These are phyloP conservation scores for Periplaneta americana DNA, from an alignment of 1,140 invertebrate species.

Conservation along the genomic window DNA sequence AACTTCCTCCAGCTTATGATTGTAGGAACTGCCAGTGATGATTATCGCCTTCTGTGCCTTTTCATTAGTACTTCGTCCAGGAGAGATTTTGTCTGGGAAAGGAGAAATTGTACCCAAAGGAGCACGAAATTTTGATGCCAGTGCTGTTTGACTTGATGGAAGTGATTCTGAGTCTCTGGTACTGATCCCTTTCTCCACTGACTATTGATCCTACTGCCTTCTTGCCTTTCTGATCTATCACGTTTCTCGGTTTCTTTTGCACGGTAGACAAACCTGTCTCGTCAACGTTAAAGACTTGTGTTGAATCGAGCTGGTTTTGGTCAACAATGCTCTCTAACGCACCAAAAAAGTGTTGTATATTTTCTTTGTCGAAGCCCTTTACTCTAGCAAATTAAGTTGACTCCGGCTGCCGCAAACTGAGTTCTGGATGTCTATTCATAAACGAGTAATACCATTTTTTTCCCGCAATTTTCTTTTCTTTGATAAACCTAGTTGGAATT, in stretches of 20 bases:
- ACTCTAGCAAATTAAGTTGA: constrained; percentile 34
- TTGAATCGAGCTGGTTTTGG: constrained; percentile 27
- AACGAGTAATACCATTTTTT: constrained; percentile 38
- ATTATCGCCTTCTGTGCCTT: too few relatives aligned
- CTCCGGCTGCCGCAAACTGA: constrained; percentile 36
- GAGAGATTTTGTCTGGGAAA: too few relatives aligned
- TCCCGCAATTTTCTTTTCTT: constrained; percentile 31
- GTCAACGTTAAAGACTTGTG: constrained; percentile 38
- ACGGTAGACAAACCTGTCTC: constrained; percentile 28
- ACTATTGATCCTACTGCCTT: constrained; percentile 35
- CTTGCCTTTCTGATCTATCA: constrained; percentile 32
- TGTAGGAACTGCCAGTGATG: too few relatives aligned
- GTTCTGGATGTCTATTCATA: too few relatives aligned
- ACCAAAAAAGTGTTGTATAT: constrained; percentile 30
- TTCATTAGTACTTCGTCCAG: too few relatives aligned
- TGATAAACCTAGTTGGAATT: constrained; percentile 29
- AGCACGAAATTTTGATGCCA: too few relatives aligned
- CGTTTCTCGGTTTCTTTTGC: too few relatives aligned
- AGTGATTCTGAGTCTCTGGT: too few relatives aligned
- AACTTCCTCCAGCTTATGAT: too few relatives aligned
- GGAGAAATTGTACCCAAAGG: too few relatives aligned
- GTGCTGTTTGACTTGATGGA: too few relatives aligned
- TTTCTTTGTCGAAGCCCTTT: constrained; percentile 33
- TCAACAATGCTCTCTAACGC: constrained; percentile 27
- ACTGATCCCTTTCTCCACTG: constrained; percentile 38